Conservation (phyloP, 2,797 vertebrate species). For the Amblyopsis hoosieri region DNA sequence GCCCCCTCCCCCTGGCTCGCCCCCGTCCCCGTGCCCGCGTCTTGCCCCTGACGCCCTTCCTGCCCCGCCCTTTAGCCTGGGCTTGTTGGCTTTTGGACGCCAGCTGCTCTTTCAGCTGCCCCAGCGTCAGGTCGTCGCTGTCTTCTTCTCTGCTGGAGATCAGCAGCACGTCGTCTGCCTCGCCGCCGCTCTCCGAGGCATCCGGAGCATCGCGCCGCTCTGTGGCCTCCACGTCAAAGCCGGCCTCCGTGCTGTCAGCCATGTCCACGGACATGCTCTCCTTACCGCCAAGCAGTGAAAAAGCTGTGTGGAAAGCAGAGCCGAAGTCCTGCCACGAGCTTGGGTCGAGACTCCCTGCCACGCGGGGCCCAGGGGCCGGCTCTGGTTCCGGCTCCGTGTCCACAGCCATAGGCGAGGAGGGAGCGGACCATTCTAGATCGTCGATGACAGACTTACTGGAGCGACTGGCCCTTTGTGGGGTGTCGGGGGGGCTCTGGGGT, state of each 20-base stretch:
- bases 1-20: slow-evolving; percentile 62
- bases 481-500: slow-evolving; percentile 23
- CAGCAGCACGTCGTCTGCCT: slow-evolving; percentile 48
- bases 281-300: slow-evolving; percentile 59
- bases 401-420: slow-evolving; percentile 77
- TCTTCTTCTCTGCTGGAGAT: slow-evolving; percentile 79
- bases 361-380: slow-evolving; percentile 76
- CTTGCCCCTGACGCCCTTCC: slow-evolving; percentile 57
- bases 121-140: slow-evolving; percentile 83
- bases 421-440: slow-evolving; percentile 82
- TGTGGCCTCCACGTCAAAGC: slow-evolving; percentile 14
- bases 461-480: slow-evolving; percentile 60
- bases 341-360: slow-evolving; percentile 75
- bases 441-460: slow-evolving; percentile 68
- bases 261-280: slow-evolving; percentile 52
- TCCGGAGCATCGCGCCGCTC: slow-evolving; percentile 44
- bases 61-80: slow-evolving; percentile 40
- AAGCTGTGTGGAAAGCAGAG: slow-evolving; percentile 65
- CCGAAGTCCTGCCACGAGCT: slow-evolving; percentile 72
- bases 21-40: slow-evolving; percentile 55
- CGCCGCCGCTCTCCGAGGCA: slow-evolving; percentile 3
- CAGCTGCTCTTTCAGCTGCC: slow-evolving; percentile 78
- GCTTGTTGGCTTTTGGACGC: slow-evolving; percentile 21
- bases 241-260: slow-evolving; percentile 57
- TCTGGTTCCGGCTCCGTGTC: slow-evolving; percentile 82